Percentiles rank a stretch among this genome's conserved stretches.
These are phyloP conservation scores for Daubentonia madagascariensis DNA, from an alignment of 2,113 vertebrate genomes.

Conservation along the genomic window DNA sequence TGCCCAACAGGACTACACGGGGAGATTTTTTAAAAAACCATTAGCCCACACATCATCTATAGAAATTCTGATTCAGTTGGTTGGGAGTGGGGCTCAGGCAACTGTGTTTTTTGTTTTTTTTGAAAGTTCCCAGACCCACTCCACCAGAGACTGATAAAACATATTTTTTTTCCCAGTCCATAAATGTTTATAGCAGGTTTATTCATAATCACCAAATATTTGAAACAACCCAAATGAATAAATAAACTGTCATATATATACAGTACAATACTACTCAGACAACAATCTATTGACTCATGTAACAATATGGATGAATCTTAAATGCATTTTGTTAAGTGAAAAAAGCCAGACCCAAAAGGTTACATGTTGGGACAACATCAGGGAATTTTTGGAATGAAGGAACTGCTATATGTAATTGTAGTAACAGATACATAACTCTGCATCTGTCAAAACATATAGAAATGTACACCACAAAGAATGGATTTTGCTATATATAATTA, in stretches of 20 bases:
- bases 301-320: background rate
- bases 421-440: background rate
- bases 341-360: background rate
- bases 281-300: background rate
- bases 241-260: background rate
- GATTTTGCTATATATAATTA: background rate
- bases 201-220: constrained; percentile 33
- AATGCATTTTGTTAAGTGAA: background rate
- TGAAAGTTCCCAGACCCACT: background rate
- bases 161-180: background rate
- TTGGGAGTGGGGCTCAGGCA: background rate
- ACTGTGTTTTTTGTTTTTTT: background rate
- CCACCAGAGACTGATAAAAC: background rate
- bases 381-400: background rate
- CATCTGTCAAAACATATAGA: background rate
- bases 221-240: constrained; percentile 28
- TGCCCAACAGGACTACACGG: background rate
- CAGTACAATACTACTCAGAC: background rate
- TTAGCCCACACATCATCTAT: background rate
- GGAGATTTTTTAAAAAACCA: background rate
- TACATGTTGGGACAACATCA: background rate
- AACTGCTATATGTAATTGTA: background rate
- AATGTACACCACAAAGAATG: background rate
- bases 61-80: background rate
- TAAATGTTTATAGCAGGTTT: constrained; percentile 14